Evolutionary conservation across 1,140 invertebrate genomes (phyloP).

Genomic region (Drosophila pallidifrons): DNA sequence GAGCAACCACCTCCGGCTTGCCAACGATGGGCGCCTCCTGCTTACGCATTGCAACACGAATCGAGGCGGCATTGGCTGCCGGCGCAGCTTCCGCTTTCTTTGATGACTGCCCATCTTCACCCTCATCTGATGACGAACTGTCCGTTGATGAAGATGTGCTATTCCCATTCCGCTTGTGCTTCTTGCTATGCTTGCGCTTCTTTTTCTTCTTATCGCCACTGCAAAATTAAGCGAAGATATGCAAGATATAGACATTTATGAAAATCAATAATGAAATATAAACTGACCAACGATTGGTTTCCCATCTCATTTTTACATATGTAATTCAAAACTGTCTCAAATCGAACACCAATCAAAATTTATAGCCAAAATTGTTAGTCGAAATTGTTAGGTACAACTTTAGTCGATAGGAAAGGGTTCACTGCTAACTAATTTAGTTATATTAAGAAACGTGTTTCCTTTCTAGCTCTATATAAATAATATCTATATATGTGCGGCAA

Average conservation of each 20-base stretch:
- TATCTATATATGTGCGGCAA: too few species aligned
- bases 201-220: slow-evolving; percentile 85
- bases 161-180: slow-evolving; percentile 85
- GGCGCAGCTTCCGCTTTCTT: slow-evolving; percentile 78
- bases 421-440: too few species aligned
- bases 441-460: too few species aligned
- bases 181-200: slow-evolving; percentile 88
- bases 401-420: too few species aligned
- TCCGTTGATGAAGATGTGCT: slow-evolving; percentile 70
- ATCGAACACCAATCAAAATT: background rate
- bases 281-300: slow-evolving; percentile 10
- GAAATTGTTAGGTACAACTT: too few species aligned
- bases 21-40: slow-evolving; percentile 84
- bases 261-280: background rate
- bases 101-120: slow-evolving; percentile 83
- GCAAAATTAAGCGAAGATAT: background rate
- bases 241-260: background rate
- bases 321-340: background rate
- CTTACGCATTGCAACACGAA: slow-evolving; percentile 89
- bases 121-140: slow-evolving; percentile 84
- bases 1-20: slow-evolving; percentile 52
- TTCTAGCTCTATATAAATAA: too few species aligned
- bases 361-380: too few species aligned
- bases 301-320: background rate
- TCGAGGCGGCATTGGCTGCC: slow-evolving; percentile 87